phyloP scores from a whole-genome alignment of 2,888 invertebrate genomes.

The Neelides folsomi region DNA sequence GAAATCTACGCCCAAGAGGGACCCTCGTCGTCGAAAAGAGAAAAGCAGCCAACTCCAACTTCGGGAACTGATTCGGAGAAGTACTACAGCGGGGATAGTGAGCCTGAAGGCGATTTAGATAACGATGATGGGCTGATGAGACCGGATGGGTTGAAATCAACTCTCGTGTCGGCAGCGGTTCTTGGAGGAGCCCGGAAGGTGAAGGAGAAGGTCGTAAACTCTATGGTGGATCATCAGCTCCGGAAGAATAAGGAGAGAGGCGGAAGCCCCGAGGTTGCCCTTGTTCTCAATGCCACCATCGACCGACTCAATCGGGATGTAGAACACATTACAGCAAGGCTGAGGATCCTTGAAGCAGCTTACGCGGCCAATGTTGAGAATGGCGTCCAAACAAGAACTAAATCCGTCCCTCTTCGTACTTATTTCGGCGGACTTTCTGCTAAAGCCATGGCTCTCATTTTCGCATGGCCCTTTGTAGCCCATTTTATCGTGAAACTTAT shows the following conservation, averaged over 20 bases:
- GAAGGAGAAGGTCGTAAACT: background rate
- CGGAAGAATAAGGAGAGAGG: background rate
- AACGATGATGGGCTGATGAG: background rate
- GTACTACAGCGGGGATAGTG: conserved; percentile 34
- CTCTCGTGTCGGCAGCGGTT: background rate
- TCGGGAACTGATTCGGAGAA: conserved; percentile 32
- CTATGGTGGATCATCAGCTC: background rate
- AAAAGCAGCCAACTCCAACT: conserved; percentile 25
- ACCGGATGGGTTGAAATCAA: background rate
- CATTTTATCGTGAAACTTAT: conserved; percentile 31
- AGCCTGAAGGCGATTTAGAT: conserved; percentile 16
- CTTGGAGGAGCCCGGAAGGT: conserved; percentile 1
- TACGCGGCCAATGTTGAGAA: conserved; percentile 19
- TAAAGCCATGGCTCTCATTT: conserved; percentile 46
- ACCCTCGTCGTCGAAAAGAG: conserved; percentile 31
- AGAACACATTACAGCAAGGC: conserved; percentile 27
- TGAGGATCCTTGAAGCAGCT: conserved; percentile 29
- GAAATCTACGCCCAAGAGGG: conserved; percentile 44
- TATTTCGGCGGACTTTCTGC: conserved; percentile 46
- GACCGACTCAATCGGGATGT: conserved; percentile 29
- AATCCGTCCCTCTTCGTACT: background rate
- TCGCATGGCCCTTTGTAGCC: conserved; percentile 54
- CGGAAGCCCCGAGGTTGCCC: background rate
- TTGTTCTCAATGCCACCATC: conserved; percentile 22
- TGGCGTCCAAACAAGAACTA: background rate